Conservation (phyloP, 2,888 invertebrate species). For the Erebia ligea region DNA sequence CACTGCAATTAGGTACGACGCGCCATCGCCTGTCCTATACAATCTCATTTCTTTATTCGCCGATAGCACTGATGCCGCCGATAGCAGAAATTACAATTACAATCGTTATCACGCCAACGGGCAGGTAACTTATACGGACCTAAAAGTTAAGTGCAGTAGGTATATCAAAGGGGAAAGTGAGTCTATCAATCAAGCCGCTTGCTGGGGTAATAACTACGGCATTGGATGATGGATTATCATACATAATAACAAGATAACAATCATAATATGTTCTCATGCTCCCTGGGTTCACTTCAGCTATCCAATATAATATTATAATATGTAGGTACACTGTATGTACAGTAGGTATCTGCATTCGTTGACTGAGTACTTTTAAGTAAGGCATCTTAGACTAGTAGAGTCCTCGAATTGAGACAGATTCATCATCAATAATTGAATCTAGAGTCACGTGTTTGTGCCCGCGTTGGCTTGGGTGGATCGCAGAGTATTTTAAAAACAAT, state of each 20-base stretch:
- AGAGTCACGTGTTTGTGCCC: neutral
- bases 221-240: constrained; percentile 35
- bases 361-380: neutral
- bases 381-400: too few species aligned
- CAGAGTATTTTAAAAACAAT: neutral
- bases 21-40: constrained; percentile 60
- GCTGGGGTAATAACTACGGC: constrained; percentile 51
- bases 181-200: constrained; percentile 55
- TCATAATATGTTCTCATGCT: constrained; percentile 41
- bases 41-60: constrained; percentile 68
- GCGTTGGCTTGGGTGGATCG: neutral
- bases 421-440: neutral
- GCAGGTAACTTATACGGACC: neutral
- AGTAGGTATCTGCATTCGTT: neutral
- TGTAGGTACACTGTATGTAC: constrained; percentile 8
- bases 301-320: constrained; percentile 15
- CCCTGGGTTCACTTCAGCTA: constrained; percentile 29
- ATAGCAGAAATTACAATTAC: constrained; percentile 66
- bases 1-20: constrained; percentile 60
- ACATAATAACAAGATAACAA: constrained; percentile 37
- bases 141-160: constrained; percentile 42
- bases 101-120: constrained; percentile 50
- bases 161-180: constrained; percentile 63
- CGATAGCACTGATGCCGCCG: constrained; percentile 11
- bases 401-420: neutral